Conservation (phyloP, 1,140 invertebrate genomes). For the Heterodera schachtii region DNA sequence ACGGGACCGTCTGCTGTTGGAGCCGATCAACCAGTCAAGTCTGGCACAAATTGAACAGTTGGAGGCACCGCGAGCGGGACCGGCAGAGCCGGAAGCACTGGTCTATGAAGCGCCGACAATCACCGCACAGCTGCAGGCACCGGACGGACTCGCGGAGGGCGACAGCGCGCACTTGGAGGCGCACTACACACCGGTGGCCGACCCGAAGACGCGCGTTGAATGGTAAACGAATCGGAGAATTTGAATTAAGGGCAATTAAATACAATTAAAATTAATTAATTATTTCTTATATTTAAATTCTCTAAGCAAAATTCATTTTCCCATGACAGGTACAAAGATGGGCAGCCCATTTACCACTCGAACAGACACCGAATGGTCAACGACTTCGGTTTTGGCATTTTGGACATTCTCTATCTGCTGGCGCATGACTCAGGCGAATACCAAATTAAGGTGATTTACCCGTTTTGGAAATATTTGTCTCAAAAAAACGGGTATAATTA, state of each 20-base stretch:
- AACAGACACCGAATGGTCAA: constrained; percentile 68
- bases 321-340: constrained; percentile 44
- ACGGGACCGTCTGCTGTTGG: constrained; percentile 84
- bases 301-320: not conserved
- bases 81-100: constrained; percentile 47
- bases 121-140: constrained; percentile 82
- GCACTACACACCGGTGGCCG: constrained; percentile 75
- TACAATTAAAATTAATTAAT: not conserved
- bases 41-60: constrained; percentile 88
- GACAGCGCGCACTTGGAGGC: constrained; percentile 89
- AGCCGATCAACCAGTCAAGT: constrained; percentile 91
- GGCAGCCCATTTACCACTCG: constrained; percentile 52
- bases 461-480: not conserved
- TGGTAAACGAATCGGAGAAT: constrained; percentile 24
- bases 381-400: constrained; percentile 69
- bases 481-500: not conserved
- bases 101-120: constrained; percentile 79
- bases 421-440: constrained; percentile 68
- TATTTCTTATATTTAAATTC: not conserved
- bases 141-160: constrained; percentile 75
- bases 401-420: constrained; percentile 69
- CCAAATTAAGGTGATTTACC: constrained; percentile 12
- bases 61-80: constrained; percentile 71
- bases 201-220: constrained; percentile 73
- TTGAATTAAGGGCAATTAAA: not conserved